phyloP scores from a whole-genome alignment of 2,797 vertebrate genomes.

The Chrosomus eos region DNA sequence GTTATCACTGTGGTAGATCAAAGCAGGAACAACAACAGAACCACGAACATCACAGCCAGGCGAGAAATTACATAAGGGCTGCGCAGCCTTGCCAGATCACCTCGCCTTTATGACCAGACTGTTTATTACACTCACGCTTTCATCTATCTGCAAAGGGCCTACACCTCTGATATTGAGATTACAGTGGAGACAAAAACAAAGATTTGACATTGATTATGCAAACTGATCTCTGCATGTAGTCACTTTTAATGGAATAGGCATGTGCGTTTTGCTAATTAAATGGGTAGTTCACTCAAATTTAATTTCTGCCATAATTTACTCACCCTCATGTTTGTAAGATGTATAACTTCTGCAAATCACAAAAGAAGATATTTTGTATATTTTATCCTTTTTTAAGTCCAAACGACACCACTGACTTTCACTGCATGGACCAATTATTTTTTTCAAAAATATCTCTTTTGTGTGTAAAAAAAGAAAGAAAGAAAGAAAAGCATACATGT shows the following conservation, averaged over 20 bases:
- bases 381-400: no score
- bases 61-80: constrained; percentile 57
- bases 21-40: constrained; percentile 61
- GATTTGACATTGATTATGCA: neutral
- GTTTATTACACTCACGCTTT: constrained; percentile 25
- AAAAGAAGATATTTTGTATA: neutral
- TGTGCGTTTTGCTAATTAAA: neutral
- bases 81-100: constrained; percentile 23
- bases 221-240: constrained; percentile 5
- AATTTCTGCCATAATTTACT: neutral
- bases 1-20: constrained; percentile 61
- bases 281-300: neutral
- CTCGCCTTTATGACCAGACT: constrained; percentile 36
- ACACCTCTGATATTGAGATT: constrained; percentile 26
- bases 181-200: constrained; percentile 24
- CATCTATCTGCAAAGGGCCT: constrained; percentile 13
- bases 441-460: neutral
- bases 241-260: neutral
- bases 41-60: constrained; percentile 55
- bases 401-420: neutral
- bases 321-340: neutral
- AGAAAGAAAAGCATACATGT: neutral
- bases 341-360: neutral
- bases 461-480: neutral
- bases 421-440: neutral